Base-by-base conservation (phyloP, 2,797 vertebrate genomes). In the Babyrousa celebensis region DNA sequence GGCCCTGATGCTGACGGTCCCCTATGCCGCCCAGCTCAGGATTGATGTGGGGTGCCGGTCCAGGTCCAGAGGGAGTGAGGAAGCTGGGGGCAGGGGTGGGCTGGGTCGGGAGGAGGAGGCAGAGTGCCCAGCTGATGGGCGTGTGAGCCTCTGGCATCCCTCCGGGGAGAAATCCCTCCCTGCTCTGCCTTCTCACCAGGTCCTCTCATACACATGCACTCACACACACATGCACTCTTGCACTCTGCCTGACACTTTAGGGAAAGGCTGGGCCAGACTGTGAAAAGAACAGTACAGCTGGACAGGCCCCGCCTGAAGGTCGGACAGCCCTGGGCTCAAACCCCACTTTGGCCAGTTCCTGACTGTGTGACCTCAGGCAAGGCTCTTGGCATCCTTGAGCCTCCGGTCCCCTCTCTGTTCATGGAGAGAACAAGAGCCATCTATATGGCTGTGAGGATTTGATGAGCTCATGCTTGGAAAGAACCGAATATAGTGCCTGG, bases 401-500 rank as follows among this genome's bases (percentile, higher is more conserved):
- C 32, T 91, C 65, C 20, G 17, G 27, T 82, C 71, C 60, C 16
- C 29, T 18, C 54, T 89, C 43, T 43, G 10, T 75, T 75, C 54
- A 60, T 12, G 48, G 43, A 65, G 62, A 36, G 82, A 43, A 43
- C 21, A 17, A 48, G n/a, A 87, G 40, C 48, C 84, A 5, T 4
- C 63, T 3, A 40, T 3, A 40, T 43, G 68, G 32, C 84, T 43
- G 2, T 68, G 78, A 90, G 62, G 65, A 84, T 36, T 43, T 60
- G 56, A 93, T 71, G 86, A 72, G 25, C 54, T 95, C 58, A 32
- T 14, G 20, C 14, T 27, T 4, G 1, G 36, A 96, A 93, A 96
- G 40, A 62, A 52, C 85, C 3, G 1, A 83, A 43, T 29, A 25
- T 2, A 48, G 75, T 71, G 43, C 79, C 83, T 89, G 79, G 60